Conservation (phyloP, 2,113 vertebrate species). For the Oryzias curvinotus region DNA sequence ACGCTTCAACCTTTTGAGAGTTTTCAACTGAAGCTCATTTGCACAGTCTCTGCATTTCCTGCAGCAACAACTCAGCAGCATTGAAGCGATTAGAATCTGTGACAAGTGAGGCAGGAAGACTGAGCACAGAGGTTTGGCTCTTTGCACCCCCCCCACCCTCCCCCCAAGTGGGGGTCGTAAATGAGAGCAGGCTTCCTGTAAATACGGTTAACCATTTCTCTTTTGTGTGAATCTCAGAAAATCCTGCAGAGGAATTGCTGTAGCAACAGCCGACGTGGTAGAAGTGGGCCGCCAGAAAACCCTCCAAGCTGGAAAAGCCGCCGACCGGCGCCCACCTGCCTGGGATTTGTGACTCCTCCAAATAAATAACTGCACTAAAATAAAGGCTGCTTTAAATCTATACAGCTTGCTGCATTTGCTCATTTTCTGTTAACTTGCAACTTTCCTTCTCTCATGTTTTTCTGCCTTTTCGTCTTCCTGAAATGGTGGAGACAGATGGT, state of each 20-base stretch:
- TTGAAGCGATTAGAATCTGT: background rate
- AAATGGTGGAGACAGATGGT: no score
- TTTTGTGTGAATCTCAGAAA: background rate
- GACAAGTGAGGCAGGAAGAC: background rate
- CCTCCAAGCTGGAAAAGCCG: background rate
- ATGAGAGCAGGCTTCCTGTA: constrained; percentile 45
- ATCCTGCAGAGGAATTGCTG: background rate
- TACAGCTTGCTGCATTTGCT: no score
- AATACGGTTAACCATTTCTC: background rate
- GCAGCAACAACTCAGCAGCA: background rate
- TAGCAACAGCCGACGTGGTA: background rate
- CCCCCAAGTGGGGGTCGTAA: background rate
- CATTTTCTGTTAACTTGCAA: no score
- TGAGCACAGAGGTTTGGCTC: constrained; percentile 3
- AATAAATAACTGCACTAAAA: no score
- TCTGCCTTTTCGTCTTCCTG: no score
- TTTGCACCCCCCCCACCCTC: background rate
- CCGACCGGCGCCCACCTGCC: background rate
- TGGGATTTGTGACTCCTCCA: no score
- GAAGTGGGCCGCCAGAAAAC: background rate
- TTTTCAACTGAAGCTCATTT: background rate
- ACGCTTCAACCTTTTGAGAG: background rate
- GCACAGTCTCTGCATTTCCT: background rate
- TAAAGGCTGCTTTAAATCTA: no score
- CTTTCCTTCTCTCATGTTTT: no score